phyloP scores from a whole-genome alignment of 92 coral and sea anemone species.

The Zoanthus solanderi region DNA sequence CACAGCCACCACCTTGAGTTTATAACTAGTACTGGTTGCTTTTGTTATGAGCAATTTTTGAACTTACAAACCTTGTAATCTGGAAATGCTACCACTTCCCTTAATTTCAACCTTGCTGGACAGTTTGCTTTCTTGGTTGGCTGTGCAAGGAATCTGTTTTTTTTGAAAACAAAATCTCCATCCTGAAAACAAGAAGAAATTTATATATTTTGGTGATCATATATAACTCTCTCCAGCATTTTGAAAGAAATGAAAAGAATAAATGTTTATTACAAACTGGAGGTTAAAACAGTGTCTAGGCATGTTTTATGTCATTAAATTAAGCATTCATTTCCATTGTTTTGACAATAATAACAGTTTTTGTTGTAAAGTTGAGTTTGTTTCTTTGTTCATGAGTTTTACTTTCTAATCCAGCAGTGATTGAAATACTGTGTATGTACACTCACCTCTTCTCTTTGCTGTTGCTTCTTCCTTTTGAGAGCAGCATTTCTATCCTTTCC shows the following conservation, averaged over 20 bases:
- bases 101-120: conserved; percentile 49
- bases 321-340: too few species aligned
- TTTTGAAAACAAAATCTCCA: conserved; percentile 47
- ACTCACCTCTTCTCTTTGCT: conserved; percentile 33
- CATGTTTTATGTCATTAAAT: too few species aligned
- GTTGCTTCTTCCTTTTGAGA: conserved; percentile 41
- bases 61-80: conserved; percentile 49
- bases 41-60: conserved; percentile 11
- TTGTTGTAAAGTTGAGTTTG: too few species aligned
- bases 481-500: conserved; percentile 57
- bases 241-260: too few species aligned
- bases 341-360: too few species aligned
- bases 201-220: background rate
- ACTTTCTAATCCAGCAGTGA: background rate
- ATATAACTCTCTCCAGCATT: background rate
- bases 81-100: conserved; percentile 49
- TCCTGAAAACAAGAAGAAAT: conserved; percentile 22
- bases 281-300: too few species aligned
- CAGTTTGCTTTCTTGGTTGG: conserved; percentile 47
- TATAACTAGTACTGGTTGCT: background rate
- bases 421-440: background rate
- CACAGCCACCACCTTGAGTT: conserved; percentile 21
- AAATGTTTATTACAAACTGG: too few species aligned
- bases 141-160: conserved; percentile 42
- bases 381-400: background rate